These are phyloP conservation scores for Agrotis segetum DNA, from an alignment of 2,888 invertebrate species.

Conservation along the genomic window DNA sequence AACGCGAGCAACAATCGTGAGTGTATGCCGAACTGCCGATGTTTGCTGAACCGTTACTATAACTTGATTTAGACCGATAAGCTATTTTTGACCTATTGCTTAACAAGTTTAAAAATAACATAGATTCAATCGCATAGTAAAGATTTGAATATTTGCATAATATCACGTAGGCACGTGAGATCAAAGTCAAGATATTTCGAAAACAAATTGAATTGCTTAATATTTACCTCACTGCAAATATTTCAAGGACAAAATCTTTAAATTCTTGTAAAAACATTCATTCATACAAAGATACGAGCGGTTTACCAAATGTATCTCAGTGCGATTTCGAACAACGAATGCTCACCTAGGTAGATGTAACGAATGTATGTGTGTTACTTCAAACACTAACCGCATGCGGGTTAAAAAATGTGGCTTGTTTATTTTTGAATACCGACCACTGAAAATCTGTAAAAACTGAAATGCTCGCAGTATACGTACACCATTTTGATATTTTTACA, in stretches of 20 bases:
- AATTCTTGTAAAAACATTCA: conserved; percentile 1
- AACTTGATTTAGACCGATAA: conserved; percentile 19
- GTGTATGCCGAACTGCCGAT: conserved; percentile 33
- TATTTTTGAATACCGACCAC: background rate
- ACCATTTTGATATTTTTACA: too few species aligned
- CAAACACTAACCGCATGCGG: background rate
- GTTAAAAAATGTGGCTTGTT: background rate
- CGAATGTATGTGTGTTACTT: background rate
- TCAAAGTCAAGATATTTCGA: background rate
- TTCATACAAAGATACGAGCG: background rate
- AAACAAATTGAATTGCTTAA: background rate
- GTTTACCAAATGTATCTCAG: conserved; percentile 13
- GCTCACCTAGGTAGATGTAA: background rate
- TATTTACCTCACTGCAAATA: background rate
- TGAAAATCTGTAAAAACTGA: background rate
- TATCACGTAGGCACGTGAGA: background rate
- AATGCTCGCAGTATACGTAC: background rate
- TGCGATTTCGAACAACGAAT: conserved; percentile 11
- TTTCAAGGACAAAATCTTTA: background rate
- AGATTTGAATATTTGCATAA: conserved; percentile 10
- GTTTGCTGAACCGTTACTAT: conserved; percentile 35
- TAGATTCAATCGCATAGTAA: background rate
- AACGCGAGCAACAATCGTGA: conserved; percentile 34
- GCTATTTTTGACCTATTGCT: conserved; percentile 33
- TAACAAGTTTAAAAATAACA: conserved; percentile 16